Conservation (phyloP, 2,113 vertebrate genomes). For the Triplophysa dalaica region DNA sequence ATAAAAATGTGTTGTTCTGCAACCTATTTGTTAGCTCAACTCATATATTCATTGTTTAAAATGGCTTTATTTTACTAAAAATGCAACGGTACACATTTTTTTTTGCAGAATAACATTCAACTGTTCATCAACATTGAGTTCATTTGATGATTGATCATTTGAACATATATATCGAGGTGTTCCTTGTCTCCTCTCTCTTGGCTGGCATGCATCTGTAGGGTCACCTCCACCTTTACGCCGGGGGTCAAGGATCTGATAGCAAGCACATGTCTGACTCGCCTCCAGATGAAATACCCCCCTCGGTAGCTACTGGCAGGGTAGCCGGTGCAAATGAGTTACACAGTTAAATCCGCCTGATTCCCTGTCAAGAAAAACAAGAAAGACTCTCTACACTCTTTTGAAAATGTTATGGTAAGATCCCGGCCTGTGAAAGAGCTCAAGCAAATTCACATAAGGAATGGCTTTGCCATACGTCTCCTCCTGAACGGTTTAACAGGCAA, state of each 20-base stretch:
- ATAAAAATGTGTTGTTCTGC: no score
- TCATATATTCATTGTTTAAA: no score
- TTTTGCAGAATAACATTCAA: neutral
- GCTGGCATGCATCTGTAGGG: conserved; percentile 48
- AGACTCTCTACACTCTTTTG: conserved; percentile 28
- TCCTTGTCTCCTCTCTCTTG: conserved; percentile 31
- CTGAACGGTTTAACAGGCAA: conserved; percentile 63
- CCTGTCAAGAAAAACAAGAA: conserved; percentile 53
- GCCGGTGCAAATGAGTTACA: conserved; percentile 39
- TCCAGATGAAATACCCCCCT: conserved; percentile 60
- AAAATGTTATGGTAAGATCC: conserved; percentile 41
- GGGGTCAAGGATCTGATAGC: conserved; percentile 57
- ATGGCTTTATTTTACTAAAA: no score
- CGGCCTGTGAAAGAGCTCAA: conserved; percentile 39
- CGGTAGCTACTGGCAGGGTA: conserved; percentile 43
- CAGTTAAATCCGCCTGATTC: conserved; percentile 52
- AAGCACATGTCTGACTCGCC: conserved; percentile 58
- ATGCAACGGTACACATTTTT: no score
- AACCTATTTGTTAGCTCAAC: no score
- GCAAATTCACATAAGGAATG: conserved; percentile 39
- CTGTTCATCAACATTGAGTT: conserved; percentile 16
- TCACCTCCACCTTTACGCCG: conserved; percentile 47
- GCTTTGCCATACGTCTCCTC: conserved; percentile 45
- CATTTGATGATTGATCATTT: conserved; percentile 38
- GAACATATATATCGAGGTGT: conserved; percentile 29